Evolutionary conservation across 2,888 invertebrate genomes (phyloP).

Genomic region (Orchestes rusci): DNA sequence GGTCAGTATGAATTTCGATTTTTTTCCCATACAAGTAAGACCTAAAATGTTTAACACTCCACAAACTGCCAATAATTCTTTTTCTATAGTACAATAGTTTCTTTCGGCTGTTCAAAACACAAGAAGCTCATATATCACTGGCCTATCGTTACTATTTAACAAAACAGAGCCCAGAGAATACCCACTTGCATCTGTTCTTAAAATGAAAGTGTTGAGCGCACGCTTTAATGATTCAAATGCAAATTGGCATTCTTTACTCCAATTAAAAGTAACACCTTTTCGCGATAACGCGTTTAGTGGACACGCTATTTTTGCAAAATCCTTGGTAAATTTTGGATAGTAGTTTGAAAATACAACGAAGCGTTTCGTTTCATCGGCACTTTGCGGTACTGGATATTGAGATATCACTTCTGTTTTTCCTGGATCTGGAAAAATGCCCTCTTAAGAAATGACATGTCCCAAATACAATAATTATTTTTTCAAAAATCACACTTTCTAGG

Average conservation of each 20-base stretch:
- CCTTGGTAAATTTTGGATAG: conserved; percentile 12
- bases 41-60: too few species aligned
- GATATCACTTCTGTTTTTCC: conserved; percentile 5
- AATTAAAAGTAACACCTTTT: conserved; percentile 9
- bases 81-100: too few species aligned
- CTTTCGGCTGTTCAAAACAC: too few species aligned
- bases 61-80: too few species aligned
- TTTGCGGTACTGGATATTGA: conserved; percentile 12
- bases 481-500: conserved; percentile 17
- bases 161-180: too few species aligned
- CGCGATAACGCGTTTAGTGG: conserved; percentile 12
- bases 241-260: conserved; percentile 17
- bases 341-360: conserved; percentile 3
- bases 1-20: too few species aligned
- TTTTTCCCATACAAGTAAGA: too few species aligned
- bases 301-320: conserved; percentile 14
- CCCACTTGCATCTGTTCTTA: too few species aligned
- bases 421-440: conserved; percentile 6
- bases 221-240: too few species aligned
- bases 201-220: too few species aligned
- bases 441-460: conserved; percentile 14
- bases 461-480: conserved; percentile 11
- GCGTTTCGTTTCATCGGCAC: conserved; percentile 8
- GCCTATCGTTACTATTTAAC: too few species aligned
- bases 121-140: too few species aligned